phyloP scores from a whole-genome alignment of 1,140 invertebrate genomes.

The Apis laboriosa region DNA sequence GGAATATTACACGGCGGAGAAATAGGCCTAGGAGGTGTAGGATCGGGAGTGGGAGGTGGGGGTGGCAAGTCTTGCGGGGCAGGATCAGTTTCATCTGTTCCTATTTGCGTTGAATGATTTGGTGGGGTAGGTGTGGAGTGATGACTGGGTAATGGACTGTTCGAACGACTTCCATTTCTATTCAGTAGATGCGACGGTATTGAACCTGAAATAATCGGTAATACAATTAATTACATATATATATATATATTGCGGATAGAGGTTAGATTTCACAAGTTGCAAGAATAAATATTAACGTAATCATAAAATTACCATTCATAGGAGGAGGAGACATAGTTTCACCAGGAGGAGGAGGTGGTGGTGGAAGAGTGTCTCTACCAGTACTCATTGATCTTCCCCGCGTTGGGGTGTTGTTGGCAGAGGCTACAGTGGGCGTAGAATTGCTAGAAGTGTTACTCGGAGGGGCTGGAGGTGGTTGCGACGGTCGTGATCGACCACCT shows the following conservation, averaged over 20 bases:
- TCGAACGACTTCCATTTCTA: slow-evolving; percentile 78
- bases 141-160: slow-evolving; percentile 79
- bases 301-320: slow-evolving; percentile 72
- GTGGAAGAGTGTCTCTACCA: slow-evolving; percentile 89
- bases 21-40: slow-evolving; percentile 83
- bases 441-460: slow-evolving; percentile 86
- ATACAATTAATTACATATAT: too few relatives aligned
- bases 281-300: slow-evolving; percentile 23
- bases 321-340: slow-evolving; percentile 82
- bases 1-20: slow-evolving; percentile 80
- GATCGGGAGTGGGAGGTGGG: slow-evolving; percentile 83
- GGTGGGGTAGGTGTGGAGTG: slow-evolving; percentile 84
- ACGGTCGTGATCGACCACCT: slow-evolving; percentile 85
- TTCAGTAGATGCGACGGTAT: slow-evolving; percentile 79
- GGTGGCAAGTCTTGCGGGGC: slow-evolving; percentile 78
- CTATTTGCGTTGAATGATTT: slow-evolving; percentile 70
- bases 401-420: slow-evolving; percentile 86
- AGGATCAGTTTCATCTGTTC: slow-evolving; percentile 77
- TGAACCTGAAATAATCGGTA: slow-evolving; percentile 76
- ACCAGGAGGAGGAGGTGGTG: slow-evolving; percentile 92
- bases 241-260: too few relatives aligned
- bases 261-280: neutral
- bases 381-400: slow-evolving; percentile 85
- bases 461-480: slow-evolving; percentile 92
- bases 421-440: slow-evolving; percentile 85